Evolutionary conservation across 2,888 invertebrate genomes (phyloP).

Genomic region (Halictus quadricinctus): DNA sequence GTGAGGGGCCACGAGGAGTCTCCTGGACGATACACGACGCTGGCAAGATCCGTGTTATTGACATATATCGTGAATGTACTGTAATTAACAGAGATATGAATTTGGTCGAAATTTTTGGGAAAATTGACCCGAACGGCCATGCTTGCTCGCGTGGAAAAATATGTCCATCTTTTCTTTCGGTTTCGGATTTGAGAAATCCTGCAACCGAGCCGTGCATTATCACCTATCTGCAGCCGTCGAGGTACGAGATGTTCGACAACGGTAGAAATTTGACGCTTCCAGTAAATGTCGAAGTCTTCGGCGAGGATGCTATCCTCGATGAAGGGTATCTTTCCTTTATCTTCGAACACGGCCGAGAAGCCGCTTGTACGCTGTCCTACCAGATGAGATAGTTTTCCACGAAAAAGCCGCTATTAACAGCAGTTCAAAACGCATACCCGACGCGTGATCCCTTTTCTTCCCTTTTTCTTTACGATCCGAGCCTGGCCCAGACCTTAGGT

Average conservation of each 20-base stretch:
- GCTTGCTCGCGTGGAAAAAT: constrained; percentile 1
- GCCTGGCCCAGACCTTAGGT: neutral
- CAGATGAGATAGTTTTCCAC: constrained; percentile 59
- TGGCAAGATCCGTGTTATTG: no score
- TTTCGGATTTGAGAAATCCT: neutral
- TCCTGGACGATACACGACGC: no score
- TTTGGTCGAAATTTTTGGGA: neutral
- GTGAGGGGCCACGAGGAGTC: no score
- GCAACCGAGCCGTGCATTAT: constrained; percentile 21
- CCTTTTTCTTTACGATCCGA: neutral
- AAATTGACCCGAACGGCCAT: neutral
- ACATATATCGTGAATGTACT: no score
- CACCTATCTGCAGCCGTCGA: constrained; percentile 45
- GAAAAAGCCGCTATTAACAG: constrained; percentile 53
- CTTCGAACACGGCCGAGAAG: constrained; percentile 45
- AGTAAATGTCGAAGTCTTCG: constrained; percentile 55
- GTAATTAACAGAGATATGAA: neutral
- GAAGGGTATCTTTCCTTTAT: constrained; percentile 61
- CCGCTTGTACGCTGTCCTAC: constrained; percentile 35
- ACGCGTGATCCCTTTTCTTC: constrained; percentile 17
- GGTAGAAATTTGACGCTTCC: constrained; percentile 59
- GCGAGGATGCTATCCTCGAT: constrained; percentile 49
- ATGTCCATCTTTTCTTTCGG: constrained; percentile 17
- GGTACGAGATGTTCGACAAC: constrained; percentile 44
- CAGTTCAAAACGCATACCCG: constrained; percentile 22